phyloP scores from a whole-genome alignment of 53 echinoderm and acorn worm genomes.

The Stichopus horrens region DNA sequence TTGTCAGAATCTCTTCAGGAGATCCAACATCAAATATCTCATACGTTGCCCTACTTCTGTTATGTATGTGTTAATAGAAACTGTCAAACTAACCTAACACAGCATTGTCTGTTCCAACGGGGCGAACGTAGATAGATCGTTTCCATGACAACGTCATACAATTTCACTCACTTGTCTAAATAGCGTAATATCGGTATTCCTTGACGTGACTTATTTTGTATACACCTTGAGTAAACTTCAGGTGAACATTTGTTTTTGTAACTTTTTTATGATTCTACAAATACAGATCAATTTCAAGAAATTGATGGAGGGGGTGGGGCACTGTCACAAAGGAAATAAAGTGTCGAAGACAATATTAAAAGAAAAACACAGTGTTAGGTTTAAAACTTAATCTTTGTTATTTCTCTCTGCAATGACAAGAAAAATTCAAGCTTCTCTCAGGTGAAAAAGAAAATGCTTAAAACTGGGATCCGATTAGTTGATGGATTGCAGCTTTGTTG shows the following conservation, averaged over 20 bases:
- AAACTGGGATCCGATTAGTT: too few relatives aligned
- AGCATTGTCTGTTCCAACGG: too few relatives aligned
- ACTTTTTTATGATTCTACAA: background rate
- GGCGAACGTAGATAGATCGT: background rate
- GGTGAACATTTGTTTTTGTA: background rate
- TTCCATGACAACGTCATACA: background rate
- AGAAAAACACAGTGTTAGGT: background rate
- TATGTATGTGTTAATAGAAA: too few relatives aligned
- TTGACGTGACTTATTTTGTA: background rate
- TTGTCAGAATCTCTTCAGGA: too few relatives aligned
- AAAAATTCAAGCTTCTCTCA: background rate
- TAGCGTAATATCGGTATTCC: background rate
- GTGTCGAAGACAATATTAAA: background rate
- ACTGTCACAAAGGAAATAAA: background rate
- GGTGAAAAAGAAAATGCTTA: background rate
- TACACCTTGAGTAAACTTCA: background rate
- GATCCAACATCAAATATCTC: too few relatives aligned
- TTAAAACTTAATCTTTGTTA: background rate
- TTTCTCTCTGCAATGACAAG: background rate
- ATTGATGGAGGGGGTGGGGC: background rate
- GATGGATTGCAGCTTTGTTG: too few relatives aligned
- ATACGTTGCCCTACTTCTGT: too few relatives aligned
- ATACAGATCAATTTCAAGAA: background rate
- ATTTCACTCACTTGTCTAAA: background rate
- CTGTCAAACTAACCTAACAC: too few relatives aligned